phyloP scores from a whole-genome alignment of 2,113 vertebrate species.

The Triplophysa rosa region DNA sequence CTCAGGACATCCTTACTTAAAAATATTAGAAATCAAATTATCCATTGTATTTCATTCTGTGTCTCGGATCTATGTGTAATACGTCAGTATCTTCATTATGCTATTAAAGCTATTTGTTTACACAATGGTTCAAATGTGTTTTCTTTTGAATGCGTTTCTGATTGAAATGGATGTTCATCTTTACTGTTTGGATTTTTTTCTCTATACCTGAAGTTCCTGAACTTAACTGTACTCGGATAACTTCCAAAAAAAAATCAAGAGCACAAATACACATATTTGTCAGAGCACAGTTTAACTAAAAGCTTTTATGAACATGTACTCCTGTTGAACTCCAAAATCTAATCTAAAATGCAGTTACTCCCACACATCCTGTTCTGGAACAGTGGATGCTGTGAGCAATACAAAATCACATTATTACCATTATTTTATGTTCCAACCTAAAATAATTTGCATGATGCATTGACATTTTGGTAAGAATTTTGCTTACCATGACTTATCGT shows the following conservation, averaged over 20 bases:
- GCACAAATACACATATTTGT: too few relatives aligned
- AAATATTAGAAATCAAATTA: not conserved
- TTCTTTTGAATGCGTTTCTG: not conserved
- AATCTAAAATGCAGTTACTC: not conserved
- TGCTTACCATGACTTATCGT: too few relatives aligned
- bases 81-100: conserved; percentile 8
- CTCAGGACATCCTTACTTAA: conserved; percentile 96
- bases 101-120: conserved; percentile 47
- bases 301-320: not conserved
- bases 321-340: not conserved
- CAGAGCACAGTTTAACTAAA: not conserved
- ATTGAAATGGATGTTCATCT: too few relatives aligned
- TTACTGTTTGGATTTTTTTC: too few relatives aligned
- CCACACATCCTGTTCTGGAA: conserved; percentile 14
- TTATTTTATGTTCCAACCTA: too few relatives aligned
- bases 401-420: not conserved
- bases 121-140: not conserved
- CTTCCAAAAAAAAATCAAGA: too few relatives aligned
- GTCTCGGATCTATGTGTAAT: not conserved
- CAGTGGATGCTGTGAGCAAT: not conserved
- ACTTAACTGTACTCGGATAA: too few relatives aligned
- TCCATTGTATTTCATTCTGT: not conserved
- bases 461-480: too few relatives aligned
- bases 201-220: too few relatives aligned
- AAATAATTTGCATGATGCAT: too few relatives aligned